Conservation (phyloP, 2,113 vertebrate species). For the Pipa parva region DNA sequence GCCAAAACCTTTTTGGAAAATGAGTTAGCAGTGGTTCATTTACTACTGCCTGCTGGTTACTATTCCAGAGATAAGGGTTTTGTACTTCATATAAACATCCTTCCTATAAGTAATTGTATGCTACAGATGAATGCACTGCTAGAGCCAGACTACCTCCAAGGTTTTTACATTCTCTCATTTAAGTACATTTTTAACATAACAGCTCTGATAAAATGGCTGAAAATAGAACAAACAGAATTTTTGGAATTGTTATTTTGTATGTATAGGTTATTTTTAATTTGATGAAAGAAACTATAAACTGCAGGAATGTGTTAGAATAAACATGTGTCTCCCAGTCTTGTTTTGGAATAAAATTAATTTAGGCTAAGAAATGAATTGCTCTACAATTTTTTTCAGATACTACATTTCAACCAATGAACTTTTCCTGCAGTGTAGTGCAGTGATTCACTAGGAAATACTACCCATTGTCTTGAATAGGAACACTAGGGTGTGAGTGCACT, state of each 20-base stretch:
- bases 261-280: conserved; percentile 19
- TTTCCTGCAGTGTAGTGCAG: too few species aligned
- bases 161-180: background rate
- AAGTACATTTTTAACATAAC: conserved; percentile 23
- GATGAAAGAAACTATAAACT: background rate
- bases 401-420: too few species aligned
- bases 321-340: background rate
- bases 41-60: background rate
- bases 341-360: too few species aligned
- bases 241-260: conserved; percentile 21
- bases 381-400: too few species aligned
- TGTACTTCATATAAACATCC: background rate
- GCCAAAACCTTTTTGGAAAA: too few species aligned
- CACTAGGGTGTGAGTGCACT: too few species aligned
- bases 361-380: too few species aligned
- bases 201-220: conserved; percentile 21
- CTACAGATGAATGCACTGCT: background rate
- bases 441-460: too few species aligned
- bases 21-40: background rate
- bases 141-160: background rate
- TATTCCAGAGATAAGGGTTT: background rate
- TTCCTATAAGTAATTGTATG: conserved; percentile 1
- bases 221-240: conserved; percentile 32
- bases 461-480: too few species aligned
- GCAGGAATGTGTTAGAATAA: background rate